phyloP scores from a whole-genome alignment of 2,797 vertebrate species.

The Sparus aurata region DNA sequence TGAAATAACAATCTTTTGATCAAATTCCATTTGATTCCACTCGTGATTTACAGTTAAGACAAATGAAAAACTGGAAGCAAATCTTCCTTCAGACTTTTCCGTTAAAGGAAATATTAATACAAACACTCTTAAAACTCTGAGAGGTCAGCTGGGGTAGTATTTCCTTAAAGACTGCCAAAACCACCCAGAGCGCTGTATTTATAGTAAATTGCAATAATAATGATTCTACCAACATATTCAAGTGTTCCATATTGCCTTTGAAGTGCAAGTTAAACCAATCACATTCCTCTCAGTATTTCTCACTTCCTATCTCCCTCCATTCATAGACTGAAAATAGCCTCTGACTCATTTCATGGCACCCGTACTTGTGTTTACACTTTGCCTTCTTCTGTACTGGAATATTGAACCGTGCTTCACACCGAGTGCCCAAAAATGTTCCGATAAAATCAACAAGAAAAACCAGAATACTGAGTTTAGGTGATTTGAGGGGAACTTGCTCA shows the following conservation, averaged over 20 bases:
- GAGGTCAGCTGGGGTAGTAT: slow-evolving; percentile 55
- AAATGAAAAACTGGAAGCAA: slow-evolving; percentile 20
- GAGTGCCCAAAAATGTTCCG: slow-evolving; percentile 77
- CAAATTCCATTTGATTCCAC: slow-evolving; percentile 16
- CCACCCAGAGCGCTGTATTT: slow-evolving; percentile 60
- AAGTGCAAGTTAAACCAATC: slow-evolving; percentile 68
- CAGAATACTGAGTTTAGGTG: slow-evolving; percentile 48
- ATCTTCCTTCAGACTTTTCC: slow-evolving; percentile 37
- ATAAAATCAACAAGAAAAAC: slow-evolving; percentile 79
- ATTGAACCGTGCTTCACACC: slow-evolving; percentile 71
- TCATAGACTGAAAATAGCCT: slow-evolving; percentile 75
- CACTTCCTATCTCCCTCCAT: slow-evolving; percentile 74
- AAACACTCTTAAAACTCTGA: slow-evolving; percentile 33
- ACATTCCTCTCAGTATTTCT: slow-evolving; percentile 64
- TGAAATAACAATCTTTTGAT: too few species aligned
- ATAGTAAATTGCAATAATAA: slow-evolving; percentile 71
- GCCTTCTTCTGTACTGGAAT: slow-evolving; percentile 82
- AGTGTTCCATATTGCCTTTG: slow-evolving; percentile 56
- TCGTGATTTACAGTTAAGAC: slow-evolving; percentile 14
- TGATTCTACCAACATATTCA: slow-evolving; percentile 62
- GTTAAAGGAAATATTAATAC: slow-evolving; percentile 47
- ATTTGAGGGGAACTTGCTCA: slow-evolving; percentile 55
- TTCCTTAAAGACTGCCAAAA: slow-evolving; percentile 66
- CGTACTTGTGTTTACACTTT: slow-evolving; percentile 71
- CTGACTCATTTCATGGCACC: slow-evolving; percentile 73